Percentiles rank a stretch among this genome's conserved stretches.
These are phyloP conservation scores for Formica exsecta DNA, from an alignment of 1,140 invertebrate species.

Conservation along the genomic window DNA sequence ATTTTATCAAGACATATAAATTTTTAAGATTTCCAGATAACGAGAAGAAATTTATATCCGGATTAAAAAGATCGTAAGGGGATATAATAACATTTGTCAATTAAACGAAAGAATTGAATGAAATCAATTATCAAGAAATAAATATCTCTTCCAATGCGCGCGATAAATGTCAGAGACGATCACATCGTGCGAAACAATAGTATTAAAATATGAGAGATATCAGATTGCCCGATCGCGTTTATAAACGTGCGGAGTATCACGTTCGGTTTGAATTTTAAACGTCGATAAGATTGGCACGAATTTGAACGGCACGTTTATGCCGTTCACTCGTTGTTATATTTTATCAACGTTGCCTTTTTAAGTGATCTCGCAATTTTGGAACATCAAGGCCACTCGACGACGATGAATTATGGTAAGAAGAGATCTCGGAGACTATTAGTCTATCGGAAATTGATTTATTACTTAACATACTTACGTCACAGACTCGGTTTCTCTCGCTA, in stretches of 20 bases:
- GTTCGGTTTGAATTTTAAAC: neutral
- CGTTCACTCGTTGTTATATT: neutral
- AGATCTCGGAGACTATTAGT: conserved; percentile 42
- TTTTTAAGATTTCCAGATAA: neutral
- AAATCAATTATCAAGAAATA: neutral
- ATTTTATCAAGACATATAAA: neutral
- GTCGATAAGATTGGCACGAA: neutral
- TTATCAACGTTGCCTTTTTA: neutral
- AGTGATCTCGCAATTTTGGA: neutral
- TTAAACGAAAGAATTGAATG: neutral
- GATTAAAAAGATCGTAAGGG: neutral
- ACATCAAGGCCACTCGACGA: conserved; percentile 5
- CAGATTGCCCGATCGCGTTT: conserved; percentile 10
- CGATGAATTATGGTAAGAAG: conserved; percentile 29
- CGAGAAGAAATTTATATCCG: neutral
- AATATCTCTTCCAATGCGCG: neutral
- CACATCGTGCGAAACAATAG: neutral
- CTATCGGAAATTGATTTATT: conserved; percentile 70
- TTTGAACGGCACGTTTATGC: neutral
- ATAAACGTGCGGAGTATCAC: neutral
- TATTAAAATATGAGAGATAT: conserved; percentile 14
- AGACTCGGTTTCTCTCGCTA: conserved; percentile 53
- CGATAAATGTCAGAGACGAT: neutral
- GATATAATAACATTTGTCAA: neutral
- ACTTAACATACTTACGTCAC: conserved; percentile 59